Percentiles rank a stretch among this genome's conserved stretches.
Conservation (phyloP, 1,140 invertebrate species). For the Scaptodrosophila lebanonensis region DNA sequence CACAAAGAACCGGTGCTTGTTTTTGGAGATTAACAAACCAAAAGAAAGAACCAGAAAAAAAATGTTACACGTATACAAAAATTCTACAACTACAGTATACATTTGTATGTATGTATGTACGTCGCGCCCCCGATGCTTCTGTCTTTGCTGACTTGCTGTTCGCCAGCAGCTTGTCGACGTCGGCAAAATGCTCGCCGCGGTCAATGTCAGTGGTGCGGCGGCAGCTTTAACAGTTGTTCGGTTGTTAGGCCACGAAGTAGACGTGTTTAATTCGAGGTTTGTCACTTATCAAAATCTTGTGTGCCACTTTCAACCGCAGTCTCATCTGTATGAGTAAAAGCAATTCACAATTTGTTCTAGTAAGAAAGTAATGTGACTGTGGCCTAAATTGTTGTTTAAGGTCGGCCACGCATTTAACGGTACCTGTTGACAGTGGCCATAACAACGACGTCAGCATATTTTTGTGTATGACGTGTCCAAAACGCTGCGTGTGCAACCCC, state of each 20-base stretch:
- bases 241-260: conserved; percentile 34
- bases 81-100: conserved; percentile 16
- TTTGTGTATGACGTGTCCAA: conserved; percentile 67
- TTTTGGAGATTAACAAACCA: conserved; percentile 2
- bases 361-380: no score
- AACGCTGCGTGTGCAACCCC: not conserved
- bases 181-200: not conserved
- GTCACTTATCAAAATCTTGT: not conserved
- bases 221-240: conserved; percentile 47
- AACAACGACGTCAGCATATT: conserved; percentile 45
- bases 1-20: conserved; percentile 23
- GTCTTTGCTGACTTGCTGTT: conserved; percentile 42
- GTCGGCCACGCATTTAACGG: conserved; percentile 46
- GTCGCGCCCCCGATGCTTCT: conserved; percentile 3
- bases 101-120: no score
- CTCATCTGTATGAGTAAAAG: no score
- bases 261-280: conserved; percentile 34
- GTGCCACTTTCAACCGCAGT: not conserved
- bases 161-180: conserved; percentile 16
- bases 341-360: no score
- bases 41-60: conserved; percentile 62
- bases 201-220: conserved; percentile 4
- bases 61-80: conserved; percentile 68
- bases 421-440: conserved; percentile 45
- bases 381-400: conserved; percentile 30